phyloP scores from a whole-genome alignment of 2,113 vertebrate genomes.

The Chaetodon auriga region DNA sequence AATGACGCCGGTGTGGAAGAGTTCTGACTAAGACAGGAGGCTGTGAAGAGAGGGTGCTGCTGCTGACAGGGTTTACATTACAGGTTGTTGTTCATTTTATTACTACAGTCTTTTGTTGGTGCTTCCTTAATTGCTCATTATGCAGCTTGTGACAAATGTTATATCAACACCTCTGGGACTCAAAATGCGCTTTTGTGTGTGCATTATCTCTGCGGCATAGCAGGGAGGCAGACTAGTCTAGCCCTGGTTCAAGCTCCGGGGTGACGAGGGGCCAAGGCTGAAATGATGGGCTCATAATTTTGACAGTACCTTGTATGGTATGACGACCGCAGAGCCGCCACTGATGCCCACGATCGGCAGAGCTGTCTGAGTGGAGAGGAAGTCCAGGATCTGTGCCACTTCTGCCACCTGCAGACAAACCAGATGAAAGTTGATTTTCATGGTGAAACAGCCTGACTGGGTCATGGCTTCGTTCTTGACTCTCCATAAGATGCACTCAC shows the following conservation, averaged over 20 bases:
- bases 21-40: slow-evolving; percentile 57
- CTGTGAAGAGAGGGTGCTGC: slow-evolving; percentile 43
- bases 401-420: slow-evolving; percentile 75
- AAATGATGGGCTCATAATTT: slow-evolving; percentile 12
- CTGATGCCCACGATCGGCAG: slow-evolving; percentile 97
- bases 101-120: background rate
- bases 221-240: background rate
- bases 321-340: slow-evolving; percentile 94
- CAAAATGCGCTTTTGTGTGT: background rate
- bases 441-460: background rate
- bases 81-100: slow-evolving; percentile 38
- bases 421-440: background rate
- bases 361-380: slow-evolving; percentile 94
- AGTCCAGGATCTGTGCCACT: slow-evolving; percentile 98
- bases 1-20: slow-evolving; percentile 51
- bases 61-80: slow-evolving; percentile 42
- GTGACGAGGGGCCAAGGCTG: background rate
- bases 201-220: background rate
- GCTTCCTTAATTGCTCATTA: slow-evolving; percentile 12
- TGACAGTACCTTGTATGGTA: slow-evolving; percentile 91
- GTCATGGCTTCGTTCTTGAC: background rate
- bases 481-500: background rate
- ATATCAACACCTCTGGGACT: background rate
- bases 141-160: slow-evolving; percentile 17
- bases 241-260: background rate